Conservation (phyloP, 30 jellyfish, hydroid and myxozoan genomes). For the Cassiopea xamachana region DNA sequence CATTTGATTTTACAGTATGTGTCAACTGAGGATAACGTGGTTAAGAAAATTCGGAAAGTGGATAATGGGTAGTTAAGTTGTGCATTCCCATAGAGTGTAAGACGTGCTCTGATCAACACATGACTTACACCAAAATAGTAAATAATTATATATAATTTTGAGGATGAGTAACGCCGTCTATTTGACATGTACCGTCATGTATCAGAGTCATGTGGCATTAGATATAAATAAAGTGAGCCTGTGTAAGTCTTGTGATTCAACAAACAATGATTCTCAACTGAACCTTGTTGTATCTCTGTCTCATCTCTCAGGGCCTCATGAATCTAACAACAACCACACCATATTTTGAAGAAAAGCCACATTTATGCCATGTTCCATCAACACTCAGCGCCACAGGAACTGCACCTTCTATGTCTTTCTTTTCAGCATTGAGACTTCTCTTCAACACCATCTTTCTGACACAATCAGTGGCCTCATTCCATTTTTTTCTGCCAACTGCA, state of each 20-base stretch:
- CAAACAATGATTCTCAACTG: not conserved
- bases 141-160: not conserved
- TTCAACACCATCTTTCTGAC: not conserved
- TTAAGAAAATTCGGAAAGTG: too few species aligned
- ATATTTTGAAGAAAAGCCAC: conserved; percentile 48
- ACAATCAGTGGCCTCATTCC: not conserved
- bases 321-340: conserved; percentile 41
- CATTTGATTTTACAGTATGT: too few species aligned
- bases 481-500: not conserved
- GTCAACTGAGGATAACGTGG: too few species aligned
- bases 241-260: not conserved
- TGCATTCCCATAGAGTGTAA: not conserved
- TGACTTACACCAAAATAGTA: not conserved
- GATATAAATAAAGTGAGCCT: not conserved
- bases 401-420: conserved; percentile 21
- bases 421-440: not conserved
- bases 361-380: conserved; percentile 44
- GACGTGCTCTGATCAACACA: not conserved
- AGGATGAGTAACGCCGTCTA: not conserved
- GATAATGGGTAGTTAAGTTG: too few species aligned
- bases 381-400: conserved; percentile 20
- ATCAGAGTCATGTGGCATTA: not conserved
- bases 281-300: not conserved
- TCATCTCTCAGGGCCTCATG: not conserved
- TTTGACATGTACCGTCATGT: not conserved